Evolutionary conservation across 1,140 invertebrate genomes (phyloP), one percentile per base, ranked within the genome.

Genomic region (Cardiocondyla obscurior): DNA sequence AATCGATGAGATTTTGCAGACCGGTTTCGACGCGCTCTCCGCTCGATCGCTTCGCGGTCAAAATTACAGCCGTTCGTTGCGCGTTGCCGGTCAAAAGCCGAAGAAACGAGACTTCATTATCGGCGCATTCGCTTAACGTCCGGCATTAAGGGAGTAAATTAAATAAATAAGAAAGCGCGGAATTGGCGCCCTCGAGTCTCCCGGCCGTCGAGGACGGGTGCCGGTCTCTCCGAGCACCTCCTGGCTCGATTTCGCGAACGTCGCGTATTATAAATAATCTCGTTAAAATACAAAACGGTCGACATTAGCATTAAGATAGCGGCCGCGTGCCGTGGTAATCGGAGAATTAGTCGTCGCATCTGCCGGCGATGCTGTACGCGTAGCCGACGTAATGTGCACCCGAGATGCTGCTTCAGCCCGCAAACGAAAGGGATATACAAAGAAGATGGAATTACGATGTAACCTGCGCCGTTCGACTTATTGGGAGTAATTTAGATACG

Each of bases 261-360:
- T 79, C 46, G 58, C 65, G 53, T 79, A 67, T 79, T 79, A 53
- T 69, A 79, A 79, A 79, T 69, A 79, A 79, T 79, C 49, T 55
- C 22, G 46, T 79, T 53, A 33, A 36, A 3, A 53, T 53, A 82
- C 69, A 30, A 46, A 82, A 60, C 57, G 81, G 30, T 16, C 55
- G 57, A 19, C 60, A 74, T 60, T 82, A 62, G 55, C 70, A 57
- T 82, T 82, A 77, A 77, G 58, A 33, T 79, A 83, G 44, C 58
- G 58, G 57, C 69, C 67, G 67, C 82, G 82, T 87, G 87, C 64
- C 30, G 73, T 69, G 84, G 88, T 89, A 88, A 90, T 88, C 84
- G 89, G 65, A 73, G 83, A 88, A 86, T 90, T 88, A 89, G 81
- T 76, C 57, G 69, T 55, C 46, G 82, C 84, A 88, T 81, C 83